A percentile compares a stretch with the other conserved stretches of the same genome.
phyloP scores from a whole-genome alignment of 1,140 invertebrate species.

The Brachionus rotundiformis region DNA sequence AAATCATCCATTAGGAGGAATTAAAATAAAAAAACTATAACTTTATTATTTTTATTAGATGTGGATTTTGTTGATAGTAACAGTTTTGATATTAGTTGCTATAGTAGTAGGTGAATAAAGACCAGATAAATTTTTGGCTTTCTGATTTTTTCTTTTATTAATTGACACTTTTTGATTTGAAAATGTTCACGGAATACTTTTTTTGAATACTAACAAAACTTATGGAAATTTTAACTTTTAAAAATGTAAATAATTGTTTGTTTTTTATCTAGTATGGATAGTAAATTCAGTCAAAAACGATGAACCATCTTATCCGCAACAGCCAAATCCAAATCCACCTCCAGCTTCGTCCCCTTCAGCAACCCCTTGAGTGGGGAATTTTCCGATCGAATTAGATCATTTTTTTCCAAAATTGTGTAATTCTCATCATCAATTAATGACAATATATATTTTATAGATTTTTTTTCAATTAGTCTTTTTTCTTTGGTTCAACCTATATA shows the following conservation, averaged over 20 bases:
- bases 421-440: slow-evolving; percentile 17
- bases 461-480: not conserved
- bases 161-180: not conserved
- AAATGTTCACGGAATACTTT: not conserved
- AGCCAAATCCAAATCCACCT: not conserved
- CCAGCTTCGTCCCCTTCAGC: not conserved
- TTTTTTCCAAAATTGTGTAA: not conserved
- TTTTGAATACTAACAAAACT: slow-evolving; percentile 12
- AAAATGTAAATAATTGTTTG: not conserved
- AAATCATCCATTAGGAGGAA: not conserved
- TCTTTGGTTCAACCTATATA: not conserved
- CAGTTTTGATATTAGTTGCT: not conserved
- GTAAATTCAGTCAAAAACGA: slow-evolving; percentile 48
- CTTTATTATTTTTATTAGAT: not conserved
- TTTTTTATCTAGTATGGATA: slow-evolving; percentile 39
- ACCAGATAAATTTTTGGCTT: not conserved
- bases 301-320: not conserved
- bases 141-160: not conserved
- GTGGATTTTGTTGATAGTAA: slow-evolving; percentile 34
- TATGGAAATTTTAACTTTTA: slow-evolving; percentile 28
- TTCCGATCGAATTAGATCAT: not conserved
- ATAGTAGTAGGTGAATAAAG: not conserved
- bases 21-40: not conserved
- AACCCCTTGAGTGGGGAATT: not conserved
- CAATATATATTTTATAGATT: not conserved